These are phyloP conservation scores for Scophthalmus maximus DNA, from an alignment of 2,113 vertebrate species.

Conservation along the genomic window DNA sequence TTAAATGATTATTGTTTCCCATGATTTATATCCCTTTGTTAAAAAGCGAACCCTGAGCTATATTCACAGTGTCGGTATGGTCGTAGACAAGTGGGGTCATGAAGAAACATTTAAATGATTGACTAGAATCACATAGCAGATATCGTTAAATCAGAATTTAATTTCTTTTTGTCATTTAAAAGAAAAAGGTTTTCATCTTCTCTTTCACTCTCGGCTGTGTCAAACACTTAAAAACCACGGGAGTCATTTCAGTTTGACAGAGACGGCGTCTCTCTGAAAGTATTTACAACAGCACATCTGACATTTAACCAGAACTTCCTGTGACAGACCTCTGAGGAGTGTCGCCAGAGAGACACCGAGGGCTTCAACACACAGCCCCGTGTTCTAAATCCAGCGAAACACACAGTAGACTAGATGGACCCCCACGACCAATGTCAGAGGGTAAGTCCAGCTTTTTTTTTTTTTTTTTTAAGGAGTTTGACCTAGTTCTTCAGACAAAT, in stretches of 20 bases:
- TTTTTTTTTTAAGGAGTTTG: no score
- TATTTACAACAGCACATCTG: conserved; percentile 17
- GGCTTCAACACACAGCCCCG: background rate
- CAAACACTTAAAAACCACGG: background rate
- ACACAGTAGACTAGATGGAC: background rate
- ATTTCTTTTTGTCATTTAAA: no score
- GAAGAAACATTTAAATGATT: conserved; percentile 5
- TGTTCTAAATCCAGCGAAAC: background rate
- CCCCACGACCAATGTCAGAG: background rate
- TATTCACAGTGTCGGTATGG: background rate
- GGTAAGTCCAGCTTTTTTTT: conserved; percentile 1
- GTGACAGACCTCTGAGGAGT: conserved; percentile 10
- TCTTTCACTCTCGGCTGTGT: background rate
- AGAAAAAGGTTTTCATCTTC: background rate
- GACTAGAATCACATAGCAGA: background rate
- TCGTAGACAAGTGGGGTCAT: background rate
- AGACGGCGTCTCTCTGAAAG: background rate
- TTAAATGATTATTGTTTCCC: background rate
- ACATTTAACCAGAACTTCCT: conserved; percentile 29
- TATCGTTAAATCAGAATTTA: background rate
- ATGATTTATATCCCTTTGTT: background rate
- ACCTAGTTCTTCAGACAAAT: background rate
- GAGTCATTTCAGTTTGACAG: background rate
- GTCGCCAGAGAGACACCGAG: background rate
- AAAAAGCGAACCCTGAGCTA: background rate